Evolutionary conservation across 2,797 vertebrate species (phyloP).

Genomic region (Odontamblyopus rebecca): DNA sequence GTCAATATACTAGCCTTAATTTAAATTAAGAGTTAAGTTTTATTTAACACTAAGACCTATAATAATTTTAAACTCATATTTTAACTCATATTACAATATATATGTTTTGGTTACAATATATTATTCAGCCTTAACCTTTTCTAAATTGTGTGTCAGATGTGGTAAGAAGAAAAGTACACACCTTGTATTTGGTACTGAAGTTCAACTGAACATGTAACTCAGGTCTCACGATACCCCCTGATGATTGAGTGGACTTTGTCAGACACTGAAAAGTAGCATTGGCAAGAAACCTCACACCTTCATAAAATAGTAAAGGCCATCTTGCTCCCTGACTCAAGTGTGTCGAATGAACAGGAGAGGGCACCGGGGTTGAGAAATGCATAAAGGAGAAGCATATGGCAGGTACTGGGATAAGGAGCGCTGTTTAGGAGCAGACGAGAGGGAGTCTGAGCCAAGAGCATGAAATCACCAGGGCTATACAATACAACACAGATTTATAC

Average conservation of each 20-base stretch:
- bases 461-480: constrained; percentile 28
- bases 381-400: constrained; percentile 49
- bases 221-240: constrained; percentile 31
- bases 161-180: constrained; percentile 1
- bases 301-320: constrained; percentile 72
- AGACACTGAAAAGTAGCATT: constrained; percentile 59
- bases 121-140: neutral
- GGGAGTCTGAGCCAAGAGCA: constrained; percentile 27
- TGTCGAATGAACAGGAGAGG: constrained; percentile 69
- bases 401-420: constrained; percentile 34
- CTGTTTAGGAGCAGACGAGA: constrained; percentile 24
- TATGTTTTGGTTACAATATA: too few relatives aligned
- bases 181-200: constrained; percentile 12
- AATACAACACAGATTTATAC: neutral
- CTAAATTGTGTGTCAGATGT: neutral
- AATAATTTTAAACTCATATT: too few relatives aligned
- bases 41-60: too few relatives aligned
- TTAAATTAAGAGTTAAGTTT: too few relatives aligned
- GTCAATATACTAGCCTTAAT: too few relatives aligned
- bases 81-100: too few relatives aligned
- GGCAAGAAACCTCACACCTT: constrained; percentile 55
- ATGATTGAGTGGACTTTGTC: constrained; percentile 56
- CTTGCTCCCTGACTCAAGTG: constrained; percentile 70
- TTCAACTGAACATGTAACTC: constrained; percentile 18
- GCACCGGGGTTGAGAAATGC: constrained; percentile 59